phyloP scores from a whole-genome alignment of 2,888 invertebrate species.

The Rhagonycha fulva region DNA sequence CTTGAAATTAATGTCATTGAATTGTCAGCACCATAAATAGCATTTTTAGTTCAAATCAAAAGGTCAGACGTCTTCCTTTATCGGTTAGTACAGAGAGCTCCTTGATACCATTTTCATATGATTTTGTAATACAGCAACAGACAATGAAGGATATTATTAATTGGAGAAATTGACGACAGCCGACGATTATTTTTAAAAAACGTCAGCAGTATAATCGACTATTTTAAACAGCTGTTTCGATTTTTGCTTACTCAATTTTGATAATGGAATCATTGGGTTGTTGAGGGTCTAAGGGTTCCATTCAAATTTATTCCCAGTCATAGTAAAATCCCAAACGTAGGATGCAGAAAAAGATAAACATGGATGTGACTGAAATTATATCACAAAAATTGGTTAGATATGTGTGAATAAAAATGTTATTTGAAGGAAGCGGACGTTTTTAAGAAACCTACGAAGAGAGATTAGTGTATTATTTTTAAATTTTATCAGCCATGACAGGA shows the following conservation, averaged over 20 bases:
- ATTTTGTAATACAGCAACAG: neutral
- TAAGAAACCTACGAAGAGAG: conserved; percentile 14
- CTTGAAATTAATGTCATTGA: neutral
- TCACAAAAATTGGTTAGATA: neutral
- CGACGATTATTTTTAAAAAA: neutral
- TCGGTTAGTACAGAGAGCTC: neutral
- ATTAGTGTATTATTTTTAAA: conserved; percentile 13
- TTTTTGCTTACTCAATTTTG: neutral
- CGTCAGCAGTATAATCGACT: neutral
- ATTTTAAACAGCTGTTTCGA: neutral
- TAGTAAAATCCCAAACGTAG: neutral
- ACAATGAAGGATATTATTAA: neutral
- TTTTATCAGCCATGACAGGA: conserved; percentile 10
- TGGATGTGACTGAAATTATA: neutral
- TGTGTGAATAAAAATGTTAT: neutral
- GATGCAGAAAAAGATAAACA: neutral
- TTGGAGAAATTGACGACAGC: neutral
- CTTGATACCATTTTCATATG: neutral
- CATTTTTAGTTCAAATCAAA: neutral
- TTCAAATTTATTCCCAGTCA: neutral
- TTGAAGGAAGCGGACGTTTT: neutral
- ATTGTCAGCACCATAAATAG: neutral
- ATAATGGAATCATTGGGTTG: neutral
- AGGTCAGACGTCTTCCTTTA: neutral
- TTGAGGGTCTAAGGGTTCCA: neutral